phyloP scores from a whole-genome alignment of 2,888 invertebrate genomes.

The Acleris sparsana region DNA sequence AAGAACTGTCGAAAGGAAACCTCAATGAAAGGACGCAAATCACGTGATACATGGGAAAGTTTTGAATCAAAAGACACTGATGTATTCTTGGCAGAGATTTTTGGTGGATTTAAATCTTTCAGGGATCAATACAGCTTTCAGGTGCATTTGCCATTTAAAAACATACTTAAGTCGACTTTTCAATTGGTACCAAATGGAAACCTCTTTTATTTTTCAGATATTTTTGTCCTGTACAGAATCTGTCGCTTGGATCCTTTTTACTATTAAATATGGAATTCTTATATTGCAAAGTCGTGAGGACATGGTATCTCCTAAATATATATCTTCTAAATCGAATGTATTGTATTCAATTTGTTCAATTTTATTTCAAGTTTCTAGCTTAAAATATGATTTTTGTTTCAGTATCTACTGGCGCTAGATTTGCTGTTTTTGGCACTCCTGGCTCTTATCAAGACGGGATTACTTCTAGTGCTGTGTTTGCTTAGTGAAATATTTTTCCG shows the following conservation, averaged over 20 bases:
- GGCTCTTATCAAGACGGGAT: conserved; percentile 2
- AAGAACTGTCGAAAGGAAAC: background rate
- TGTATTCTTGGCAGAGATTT: conserved; percentile 22
- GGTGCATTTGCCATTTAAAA: conserved; percentile 17
- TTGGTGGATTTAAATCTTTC: conserved; percentile 22
- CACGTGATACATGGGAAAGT: conserved; percentile 44
- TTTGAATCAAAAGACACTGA: conserved; percentile 20
- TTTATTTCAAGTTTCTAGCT: no score
- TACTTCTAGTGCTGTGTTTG: conserved; percentile 12
- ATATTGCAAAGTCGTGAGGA: conserved; percentile 44
- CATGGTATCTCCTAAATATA: background rate
- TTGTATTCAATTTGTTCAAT: no score
- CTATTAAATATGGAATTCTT: conserved; percentile 11
- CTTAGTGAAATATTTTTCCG: conserved; percentile 21
- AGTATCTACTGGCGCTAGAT: conserved; percentile 7
- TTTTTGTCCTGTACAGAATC: conserved; percentile 10
- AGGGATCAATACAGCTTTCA: conserved; percentile 30
- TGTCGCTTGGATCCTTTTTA: conserved; percentile 14
- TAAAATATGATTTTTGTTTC: background rate
- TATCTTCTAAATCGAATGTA: no score
- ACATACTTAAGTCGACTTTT: no score
- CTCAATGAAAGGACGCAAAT: background rate
- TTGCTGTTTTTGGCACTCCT: background rate
- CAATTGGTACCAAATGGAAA: background rate
- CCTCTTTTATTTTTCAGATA: conserved; percentile 7